Base-by-base conservation (phyloP, 2,113 vertebrate genomes). In the Stegastes partitus region DNA sequence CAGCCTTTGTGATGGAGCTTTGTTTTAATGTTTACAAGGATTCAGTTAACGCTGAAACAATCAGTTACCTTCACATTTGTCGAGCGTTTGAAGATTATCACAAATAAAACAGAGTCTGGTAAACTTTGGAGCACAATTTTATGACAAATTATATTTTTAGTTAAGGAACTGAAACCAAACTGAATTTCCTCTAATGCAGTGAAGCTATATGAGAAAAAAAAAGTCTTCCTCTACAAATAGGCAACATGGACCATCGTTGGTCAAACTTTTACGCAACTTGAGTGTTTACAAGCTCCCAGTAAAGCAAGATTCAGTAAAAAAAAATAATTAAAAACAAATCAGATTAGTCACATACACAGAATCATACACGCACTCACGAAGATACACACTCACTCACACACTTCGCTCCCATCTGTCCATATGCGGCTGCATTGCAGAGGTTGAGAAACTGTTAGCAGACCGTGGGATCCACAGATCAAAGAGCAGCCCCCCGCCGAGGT, bases 381-480 rank as follows among this genome's bases (percentile, higher is more conserved):
- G 4, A 19, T 68, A 62, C 39, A 77, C 53, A 21, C 14, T 49
- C 53, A 64, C 34, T 28, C 59, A 78, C 68, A 45, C 70, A 37
- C 50, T n/a, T 39, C 15, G 4, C 26, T 79, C 67, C 76, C 68
- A 78, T 89, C 83, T 77, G 72, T 79, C 75, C 8, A 31, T 57
- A 65, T 39, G 62, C 57, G 28, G 61, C 80, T 84, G 70, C 62
- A 16, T 23, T 45, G 45, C 79, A 85, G 73, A 57, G 47, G 79
- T 83, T 79, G 66, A 28, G 77, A 63, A 89, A 69, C 70, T n/a
- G 56, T 62, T 82, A 74, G 31, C 62, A 79, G 72, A 88, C 79
- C 73, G 82, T 88, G 91, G 87, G 90, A 89, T 87, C 80, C 68
- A 47, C 81, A 75, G 86, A 93, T 93, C 91, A 93, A 92, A 93